These are phyloP conservation scores for Mobula birostris DNA, from an alignment of 2,113 vertebrate species.

Conservation along the genomic window DNA sequence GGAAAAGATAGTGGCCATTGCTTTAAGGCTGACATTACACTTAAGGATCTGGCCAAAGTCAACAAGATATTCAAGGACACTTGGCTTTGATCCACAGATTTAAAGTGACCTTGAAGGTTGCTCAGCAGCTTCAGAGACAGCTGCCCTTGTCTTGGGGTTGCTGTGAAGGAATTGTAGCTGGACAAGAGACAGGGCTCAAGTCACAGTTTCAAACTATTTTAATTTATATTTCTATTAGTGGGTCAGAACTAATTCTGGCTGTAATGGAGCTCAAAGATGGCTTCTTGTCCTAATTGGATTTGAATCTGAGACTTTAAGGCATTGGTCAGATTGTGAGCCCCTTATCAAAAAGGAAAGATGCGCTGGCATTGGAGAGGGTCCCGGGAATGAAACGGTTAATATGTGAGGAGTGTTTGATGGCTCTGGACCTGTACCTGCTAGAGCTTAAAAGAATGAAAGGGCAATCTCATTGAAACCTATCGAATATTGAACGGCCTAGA, in stretches of 20 bases:
- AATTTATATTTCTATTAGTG: not conserved
- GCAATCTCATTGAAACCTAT: no score
- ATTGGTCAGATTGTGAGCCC: no score
- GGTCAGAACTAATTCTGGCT: not conserved
- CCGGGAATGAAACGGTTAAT: no score
- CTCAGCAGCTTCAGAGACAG: not conserved
- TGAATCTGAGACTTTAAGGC: no score
- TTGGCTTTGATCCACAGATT: not conserved
- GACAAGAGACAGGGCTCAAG: not conserved
- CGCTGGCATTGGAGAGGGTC: no score
- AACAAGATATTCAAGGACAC: not conserved
- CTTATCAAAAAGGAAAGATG: no score
- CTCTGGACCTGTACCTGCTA: no score
- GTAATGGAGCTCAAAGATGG: not conserved
- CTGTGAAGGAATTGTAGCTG: not conserved
- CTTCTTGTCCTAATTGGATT: not conserved
- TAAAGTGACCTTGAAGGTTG: not conserved
- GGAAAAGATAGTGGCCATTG: not conserved
- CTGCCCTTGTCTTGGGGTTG: not conserved
- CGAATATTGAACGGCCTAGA: no score
- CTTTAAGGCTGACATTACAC: constrained; percentile 19
- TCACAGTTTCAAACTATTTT: not conserved
- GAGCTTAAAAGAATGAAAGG: no score
- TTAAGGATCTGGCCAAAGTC: not conserved
- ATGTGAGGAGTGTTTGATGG: no score